phyloP scores from a whole-genome alignment of 1,140 invertebrate species.

The Onthophagus taurus region DNA sequence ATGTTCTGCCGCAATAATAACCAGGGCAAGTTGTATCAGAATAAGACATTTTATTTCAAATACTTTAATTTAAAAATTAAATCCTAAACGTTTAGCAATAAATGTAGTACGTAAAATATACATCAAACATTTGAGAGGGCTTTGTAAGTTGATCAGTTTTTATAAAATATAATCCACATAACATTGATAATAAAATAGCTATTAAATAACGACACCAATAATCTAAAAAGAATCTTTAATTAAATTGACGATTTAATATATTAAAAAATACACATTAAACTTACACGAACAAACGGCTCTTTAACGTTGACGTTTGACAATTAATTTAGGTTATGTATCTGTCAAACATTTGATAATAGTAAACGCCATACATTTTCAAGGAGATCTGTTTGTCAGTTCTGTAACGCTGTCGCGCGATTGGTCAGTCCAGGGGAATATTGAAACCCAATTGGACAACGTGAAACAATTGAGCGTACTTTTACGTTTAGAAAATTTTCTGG shows the following conservation, averaged over 20 bases:
- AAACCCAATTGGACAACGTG: conserved; percentile 20
- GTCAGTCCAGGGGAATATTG: conserved; percentile 15
- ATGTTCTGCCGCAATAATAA: conserved; percentile 71
- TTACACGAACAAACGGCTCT: not conserved
- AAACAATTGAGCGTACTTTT: conserved; percentile 18
- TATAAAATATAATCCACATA: not conserved
- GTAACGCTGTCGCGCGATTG: conserved; percentile 10
- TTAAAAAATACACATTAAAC: no score
- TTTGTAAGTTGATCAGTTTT: not conserved
- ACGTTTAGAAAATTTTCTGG: not conserved
- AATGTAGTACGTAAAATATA: not conserved
- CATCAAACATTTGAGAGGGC: not conserved
- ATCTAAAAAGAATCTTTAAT: no score
- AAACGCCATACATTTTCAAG: conserved; percentile 14
- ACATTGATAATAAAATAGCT: no score
- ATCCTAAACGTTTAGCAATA: no score
- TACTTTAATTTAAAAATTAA: conserved; percentile 11
- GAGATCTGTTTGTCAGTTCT: conserved; percentile 14
- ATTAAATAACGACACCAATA: no score
- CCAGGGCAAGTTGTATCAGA: no score
- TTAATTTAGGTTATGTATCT: conserved; percentile 17
- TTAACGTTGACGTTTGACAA: no score
- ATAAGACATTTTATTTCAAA: conserved; percentile 19
- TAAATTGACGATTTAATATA: no score
- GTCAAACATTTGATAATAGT: conserved; percentile 11